Conservation (phyloP, 2,888 invertebrate genomes). For the Opisthograptis luteolata region DNA sequence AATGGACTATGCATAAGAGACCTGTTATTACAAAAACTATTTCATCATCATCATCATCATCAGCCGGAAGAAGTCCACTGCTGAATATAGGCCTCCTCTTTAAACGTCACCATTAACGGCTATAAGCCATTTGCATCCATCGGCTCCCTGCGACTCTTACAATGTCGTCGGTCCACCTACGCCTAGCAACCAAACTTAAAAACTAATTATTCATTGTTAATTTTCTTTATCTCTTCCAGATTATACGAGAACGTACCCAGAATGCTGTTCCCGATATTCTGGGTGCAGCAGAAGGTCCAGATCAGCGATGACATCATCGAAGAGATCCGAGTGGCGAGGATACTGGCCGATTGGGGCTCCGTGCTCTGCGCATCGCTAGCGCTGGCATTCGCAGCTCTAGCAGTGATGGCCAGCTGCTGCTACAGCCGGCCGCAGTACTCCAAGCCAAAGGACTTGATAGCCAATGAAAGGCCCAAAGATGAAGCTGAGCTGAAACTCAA, state of each 20-base stretch:
- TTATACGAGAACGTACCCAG: constrained; percentile 87
- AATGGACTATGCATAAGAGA: no score
- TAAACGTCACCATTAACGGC: no score
- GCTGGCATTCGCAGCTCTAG: constrained; percentile 78
- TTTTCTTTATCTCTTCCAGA: constrained; percentile 72
- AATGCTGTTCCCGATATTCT: constrained; percentile 90
- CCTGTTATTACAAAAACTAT: no score
- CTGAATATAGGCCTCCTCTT: no score
- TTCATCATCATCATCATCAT: no score
- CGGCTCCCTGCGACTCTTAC: no score
- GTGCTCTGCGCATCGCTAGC: constrained; percentile 68
- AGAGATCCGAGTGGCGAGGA: constrained; percentile 74
- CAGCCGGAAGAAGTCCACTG: no score
- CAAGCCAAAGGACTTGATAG: constrained; percentile 47
- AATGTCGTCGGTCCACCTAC: no score
- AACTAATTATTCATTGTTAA: no score
- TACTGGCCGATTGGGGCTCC: constrained; percentile 70
- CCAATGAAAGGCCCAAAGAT: constrained; percentile 51
- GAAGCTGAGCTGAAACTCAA: constrained; percentile 70
- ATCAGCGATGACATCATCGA: constrained; percentile 83
- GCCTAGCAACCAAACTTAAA: no score
- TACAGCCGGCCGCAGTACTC: constrained; percentile 49
- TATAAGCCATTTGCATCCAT: no score
- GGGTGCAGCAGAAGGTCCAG: constrained; percentile 89
- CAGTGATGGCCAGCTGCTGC: constrained; percentile 67